Conservation (phyloP, 2,888 invertebrate genomes). For the Pycnomerus fuliginosus region DNA sequence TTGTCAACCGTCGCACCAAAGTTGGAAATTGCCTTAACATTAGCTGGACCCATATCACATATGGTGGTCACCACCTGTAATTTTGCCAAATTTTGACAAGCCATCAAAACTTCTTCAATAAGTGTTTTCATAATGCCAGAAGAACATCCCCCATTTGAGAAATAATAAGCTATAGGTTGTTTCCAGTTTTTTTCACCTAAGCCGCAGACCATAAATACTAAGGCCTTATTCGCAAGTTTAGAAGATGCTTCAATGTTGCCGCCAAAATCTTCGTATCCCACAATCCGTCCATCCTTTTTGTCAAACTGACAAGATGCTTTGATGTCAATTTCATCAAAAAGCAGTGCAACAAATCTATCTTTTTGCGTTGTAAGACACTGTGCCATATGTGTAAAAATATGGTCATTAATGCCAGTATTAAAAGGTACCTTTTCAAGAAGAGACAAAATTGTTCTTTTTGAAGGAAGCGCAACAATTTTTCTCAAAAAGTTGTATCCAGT, state of each 20-base stretch:
- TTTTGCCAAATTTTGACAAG: too few relatives aligned
- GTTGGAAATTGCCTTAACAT: slow-evolving; percentile 5
- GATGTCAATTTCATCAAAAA: slow-evolving; percentile 18
- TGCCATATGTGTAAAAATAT: too few relatives aligned
- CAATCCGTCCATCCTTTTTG: slow-evolving; percentile 8
- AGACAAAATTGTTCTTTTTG: slow-evolving; percentile 10
- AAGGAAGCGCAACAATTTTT: slow-evolving; percentile 13
- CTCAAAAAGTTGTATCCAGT: slow-evolving; percentile 12
- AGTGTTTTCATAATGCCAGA: too few relatives aligned
- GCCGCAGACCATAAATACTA: too few relatives aligned
- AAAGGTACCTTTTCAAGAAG: too few relatives aligned
- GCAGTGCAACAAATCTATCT: slow-evolving; percentile 9
- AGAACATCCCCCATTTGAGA: too few relatives aligned
- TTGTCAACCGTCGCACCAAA: slow-evolving; percentile 5
- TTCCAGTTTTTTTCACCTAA: too few relatives aligned
- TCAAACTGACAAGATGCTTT: slow-evolving; percentile 8
- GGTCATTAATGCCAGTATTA: too few relatives aligned
- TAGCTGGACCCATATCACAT: slow-evolving; percentile 17
- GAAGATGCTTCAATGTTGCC: too few relatives aligned
- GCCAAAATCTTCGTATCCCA: slow-evolving; percentile 8
- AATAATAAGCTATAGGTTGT: too few relatives aligned
- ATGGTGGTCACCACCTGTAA: slow-evolving; percentile 12
- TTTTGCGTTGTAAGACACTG: slow-evolving; percentile 4
- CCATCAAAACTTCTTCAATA: too few relatives aligned
- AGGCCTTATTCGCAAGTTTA: too few relatives aligned